A percentile compares a stretch with the other conserved stretches of the same genome.
Conservation (phyloP, 2,797 vertebrate species). For the Myioborus miniatus region DNA sequence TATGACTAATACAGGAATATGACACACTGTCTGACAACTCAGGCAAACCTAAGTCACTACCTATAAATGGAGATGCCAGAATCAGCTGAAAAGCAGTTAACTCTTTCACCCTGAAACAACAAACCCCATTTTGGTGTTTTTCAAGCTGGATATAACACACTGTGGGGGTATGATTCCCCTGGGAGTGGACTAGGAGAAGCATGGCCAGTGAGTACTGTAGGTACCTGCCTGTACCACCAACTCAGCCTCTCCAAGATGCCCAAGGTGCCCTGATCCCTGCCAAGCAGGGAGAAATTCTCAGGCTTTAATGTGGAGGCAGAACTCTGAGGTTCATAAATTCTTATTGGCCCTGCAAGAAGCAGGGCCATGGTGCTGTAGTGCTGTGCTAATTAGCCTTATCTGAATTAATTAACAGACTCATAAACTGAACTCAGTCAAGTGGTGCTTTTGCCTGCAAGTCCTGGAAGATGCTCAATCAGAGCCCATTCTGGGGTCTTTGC, state of each 20-base stretch:
- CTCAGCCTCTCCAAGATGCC: not conserved
- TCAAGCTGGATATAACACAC: not conserved
- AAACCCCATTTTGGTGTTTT: not conserved
- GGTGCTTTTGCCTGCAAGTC: not conserved
- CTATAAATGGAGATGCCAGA: not conserved
- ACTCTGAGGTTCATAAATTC: not conserved
- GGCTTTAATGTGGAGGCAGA: not conserved
- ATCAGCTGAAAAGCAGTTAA: slow-evolving; percentile 2
- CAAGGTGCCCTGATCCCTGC: not conserved
- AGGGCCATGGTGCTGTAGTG: not conserved
- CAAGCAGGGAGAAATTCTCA: not conserved
- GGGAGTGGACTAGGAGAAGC: not conserved
- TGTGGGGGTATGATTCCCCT: not conserved
- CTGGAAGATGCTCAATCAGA: not conserved
- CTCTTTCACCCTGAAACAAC: not conserved
- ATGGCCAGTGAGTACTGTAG: too few relatives aligned
- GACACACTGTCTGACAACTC: slow-evolving; percentile 32
- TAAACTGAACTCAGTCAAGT: not conserved
- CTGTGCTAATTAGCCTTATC: not conserved
- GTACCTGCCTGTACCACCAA: too few relatives aligned
- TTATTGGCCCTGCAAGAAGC: not conserved
- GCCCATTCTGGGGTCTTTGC: not conserved
- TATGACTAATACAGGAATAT: slow-evolving; percentile 47
- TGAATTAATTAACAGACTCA: not conserved
- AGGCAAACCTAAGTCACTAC: not conserved